Percentiles rank a stretch among this genome's conserved stretches.
These are phyloP conservation scores for Epinephelus lanceolatus DNA, from an alignment of 2,113 vertebrate species.

Conservation along the genomic window DNA sequence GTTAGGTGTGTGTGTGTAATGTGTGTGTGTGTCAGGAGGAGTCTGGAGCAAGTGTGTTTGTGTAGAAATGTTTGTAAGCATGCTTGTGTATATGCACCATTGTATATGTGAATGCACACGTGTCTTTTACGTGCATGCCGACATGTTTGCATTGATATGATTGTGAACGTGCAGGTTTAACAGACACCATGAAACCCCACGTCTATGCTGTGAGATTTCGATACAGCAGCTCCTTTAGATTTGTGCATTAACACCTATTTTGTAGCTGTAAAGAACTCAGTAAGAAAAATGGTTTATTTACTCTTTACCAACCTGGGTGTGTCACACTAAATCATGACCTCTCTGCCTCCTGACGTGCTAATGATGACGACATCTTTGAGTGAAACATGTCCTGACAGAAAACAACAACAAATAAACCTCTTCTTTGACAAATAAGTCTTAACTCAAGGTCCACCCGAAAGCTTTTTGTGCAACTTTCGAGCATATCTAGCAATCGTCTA, in stretches of 20 bases:
- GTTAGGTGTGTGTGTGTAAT: neutral
- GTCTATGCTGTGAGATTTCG: neutral
- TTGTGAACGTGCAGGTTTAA: constrained; percentile 4
- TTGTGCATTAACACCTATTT: neutral
- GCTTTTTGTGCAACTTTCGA: neutral
- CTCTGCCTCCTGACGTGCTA: neutral
- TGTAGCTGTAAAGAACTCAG: neutral
- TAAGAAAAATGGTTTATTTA: neutral
- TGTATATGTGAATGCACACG: neutral
- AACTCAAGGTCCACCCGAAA: no score
- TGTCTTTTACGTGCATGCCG: neutral
- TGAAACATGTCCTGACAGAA: neutral
- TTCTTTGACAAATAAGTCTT: no score
- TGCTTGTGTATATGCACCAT: neutral
- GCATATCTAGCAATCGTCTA: neutral
- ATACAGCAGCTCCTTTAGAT: neutral
- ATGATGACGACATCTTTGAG: neutral
- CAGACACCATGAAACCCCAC: neutral
- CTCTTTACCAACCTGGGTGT: neutral
- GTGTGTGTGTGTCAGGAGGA: neutral
- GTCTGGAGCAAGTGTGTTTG: constrained; percentile 7
- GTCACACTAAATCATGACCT: neutral
- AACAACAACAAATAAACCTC: no score
- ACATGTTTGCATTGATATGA: neutral
- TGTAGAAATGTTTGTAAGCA: constrained; percentile 5